Evolutionary conservation across 2,888 invertebrate species (phyloP).

Genomic region (Phengaris arion): DNA sequence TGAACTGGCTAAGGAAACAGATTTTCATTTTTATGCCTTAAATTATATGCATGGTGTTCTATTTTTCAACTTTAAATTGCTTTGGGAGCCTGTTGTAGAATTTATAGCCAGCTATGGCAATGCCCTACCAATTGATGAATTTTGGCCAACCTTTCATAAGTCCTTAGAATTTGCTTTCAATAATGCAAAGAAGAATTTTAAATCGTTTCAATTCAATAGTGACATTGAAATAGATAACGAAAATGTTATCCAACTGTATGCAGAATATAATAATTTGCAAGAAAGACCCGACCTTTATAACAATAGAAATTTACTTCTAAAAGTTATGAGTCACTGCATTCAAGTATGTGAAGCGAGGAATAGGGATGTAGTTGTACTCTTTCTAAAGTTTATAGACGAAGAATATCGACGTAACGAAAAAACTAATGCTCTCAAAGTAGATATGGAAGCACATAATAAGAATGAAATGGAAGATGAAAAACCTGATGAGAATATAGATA

Average conservation of each 20-base stretch:
- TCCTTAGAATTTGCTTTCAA: conserved; percentile 78
- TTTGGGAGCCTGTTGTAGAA: conserved; percentile 92
- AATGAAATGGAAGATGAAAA: conserved; percentile 57
- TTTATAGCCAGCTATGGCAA: conserved; percentile 87
- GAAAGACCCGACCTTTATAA: conserved; percentile 86
- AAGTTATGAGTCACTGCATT: conserved; percentile 85
- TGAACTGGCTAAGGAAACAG: conserved; percentile 76
- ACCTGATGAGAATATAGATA: conserved; percentile 56
- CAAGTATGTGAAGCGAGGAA: conserved; percentile 89
- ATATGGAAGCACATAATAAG: conserved; percentile 80
- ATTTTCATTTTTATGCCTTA: conserved; percentile 83
- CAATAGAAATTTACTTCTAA: conserved; percentile 90
- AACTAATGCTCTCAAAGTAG: conserved; percentile 71
- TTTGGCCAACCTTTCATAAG: conserved; percentile 85
- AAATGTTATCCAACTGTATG: conserved; percentile 57
- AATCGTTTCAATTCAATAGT: conserved; percentile 56
- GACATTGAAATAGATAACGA: conserved; percentile 58
- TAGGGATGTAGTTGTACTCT: conserved; percentile 87
- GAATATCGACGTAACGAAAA: conserved; percentile 67
- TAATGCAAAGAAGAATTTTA: conserved; percentile 64
- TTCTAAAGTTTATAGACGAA: conserved; percentile 88
- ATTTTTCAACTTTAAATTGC: conserved; percentile 90
- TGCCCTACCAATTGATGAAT: conserved; percentile 78
- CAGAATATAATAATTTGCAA: conserved; percentile 62
- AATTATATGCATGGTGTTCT: conserved; percentile 90